Percentiles rank a stretch among this genome's conserved stretches.
These are phyloP conservation scores for Calliopsis andreniformis DNA, from an alignment of 1,140 invertebrate genomes.

Conservation along the genomic window DNA sequence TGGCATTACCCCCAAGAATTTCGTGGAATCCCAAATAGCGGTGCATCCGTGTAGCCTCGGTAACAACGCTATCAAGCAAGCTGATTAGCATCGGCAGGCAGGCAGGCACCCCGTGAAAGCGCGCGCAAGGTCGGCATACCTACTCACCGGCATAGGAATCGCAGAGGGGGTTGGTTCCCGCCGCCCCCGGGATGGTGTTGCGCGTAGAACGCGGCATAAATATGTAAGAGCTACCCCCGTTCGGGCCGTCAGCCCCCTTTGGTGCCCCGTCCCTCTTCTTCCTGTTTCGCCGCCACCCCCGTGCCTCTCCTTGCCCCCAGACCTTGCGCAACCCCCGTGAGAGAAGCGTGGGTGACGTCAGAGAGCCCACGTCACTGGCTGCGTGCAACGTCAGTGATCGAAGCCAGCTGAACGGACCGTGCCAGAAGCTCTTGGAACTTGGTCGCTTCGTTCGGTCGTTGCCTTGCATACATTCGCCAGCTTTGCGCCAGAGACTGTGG, in stretches of 20 bases:
- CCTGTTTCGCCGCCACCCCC: constrained; percentile 33
- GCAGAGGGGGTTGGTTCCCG: constrained; percentile 59
- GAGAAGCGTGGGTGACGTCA: constrained; percentile 66
- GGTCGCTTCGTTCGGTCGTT: constrained; percentile 49
- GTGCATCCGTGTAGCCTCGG: constrained; percentile 6
- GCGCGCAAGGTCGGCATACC: constrained; percentile 63
- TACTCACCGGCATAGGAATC: constrained; percentile 40
- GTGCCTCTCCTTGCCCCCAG: constrained; percentile 59
- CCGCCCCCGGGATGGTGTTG: constrained; percentile 63
- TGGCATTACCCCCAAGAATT: constrained; percentile 18
- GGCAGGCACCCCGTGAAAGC: constrained; percentile 52
- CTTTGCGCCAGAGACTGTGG: no score
- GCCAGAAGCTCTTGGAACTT: constrained; percentile 29
- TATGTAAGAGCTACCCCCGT: constrained; percentile 80
- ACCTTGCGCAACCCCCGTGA: constrained; percentile 72
- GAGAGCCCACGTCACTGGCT: constrained; percentile 71
- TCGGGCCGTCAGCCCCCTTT: constrained; percentile 66
- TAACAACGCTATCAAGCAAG: constrained; percentile 52
- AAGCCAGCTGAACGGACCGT: constrained; percentile 77
- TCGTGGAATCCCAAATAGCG: constrained; percentile 16
- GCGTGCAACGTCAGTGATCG: constrained; percentile 78
- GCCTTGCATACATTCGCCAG: constrained; percentile 75
- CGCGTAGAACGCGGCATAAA: constrained; percentile 75
- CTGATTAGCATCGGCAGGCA: constrained; percentile 59
- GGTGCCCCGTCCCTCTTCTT: constrained; percentile 58